phyloP scores from a whole-genome alignment of 1,140 invertebrate species.

The Lordiphosa stackelbergi region DNA sequence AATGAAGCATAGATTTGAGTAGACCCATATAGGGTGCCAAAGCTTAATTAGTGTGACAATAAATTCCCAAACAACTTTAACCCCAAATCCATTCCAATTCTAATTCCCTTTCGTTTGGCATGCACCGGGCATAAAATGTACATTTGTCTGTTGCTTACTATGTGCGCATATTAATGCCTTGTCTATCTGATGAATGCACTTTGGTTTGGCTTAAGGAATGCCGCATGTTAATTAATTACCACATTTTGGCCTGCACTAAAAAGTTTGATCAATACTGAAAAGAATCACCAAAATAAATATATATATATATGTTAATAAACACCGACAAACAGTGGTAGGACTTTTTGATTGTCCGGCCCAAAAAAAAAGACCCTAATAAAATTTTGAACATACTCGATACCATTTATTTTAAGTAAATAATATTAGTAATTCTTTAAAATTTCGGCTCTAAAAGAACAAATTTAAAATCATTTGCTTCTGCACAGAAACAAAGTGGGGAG shows the following conservation, averaged over 20 bases:
- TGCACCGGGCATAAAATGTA: constrained; percentile 21
- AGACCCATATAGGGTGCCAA: constrained; percentile 46
- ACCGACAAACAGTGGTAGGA: not conserved
- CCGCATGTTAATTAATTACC: constrained; percentile 62
- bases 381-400: too few species aligned
- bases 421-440: too few species aligned
- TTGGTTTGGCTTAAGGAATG: constrained; percentile 20
- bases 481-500: too few species aligned
- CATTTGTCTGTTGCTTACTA: constrained; percentile 35
- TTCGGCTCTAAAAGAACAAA: too few species aligned
- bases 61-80: too few species aligned
- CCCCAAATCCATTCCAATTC: too few species aligned
- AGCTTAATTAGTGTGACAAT: constrained; percentile 33
- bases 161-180: constrained; percentile 31
- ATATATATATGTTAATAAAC: constrained; percentile 58
- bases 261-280: constrained; percentile 68
- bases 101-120: constrained; percentile 39
- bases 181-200: constrained; percentile 35
- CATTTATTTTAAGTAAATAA: too few species aligned
- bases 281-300: constrained; percentile 16
- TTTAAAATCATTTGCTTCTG: too few species aligned
- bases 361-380: too few species aligned
- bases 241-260: constrained; percentile 39
- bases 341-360: too few species aligned
- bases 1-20: constrained; percentile 44